Percentiles rank a stretch among this genome's conserved stretches.
Evolutionary conservation across 1,140 invertebrate species (phyloP).

Genomic region (Cydia strobilella): DNA sequence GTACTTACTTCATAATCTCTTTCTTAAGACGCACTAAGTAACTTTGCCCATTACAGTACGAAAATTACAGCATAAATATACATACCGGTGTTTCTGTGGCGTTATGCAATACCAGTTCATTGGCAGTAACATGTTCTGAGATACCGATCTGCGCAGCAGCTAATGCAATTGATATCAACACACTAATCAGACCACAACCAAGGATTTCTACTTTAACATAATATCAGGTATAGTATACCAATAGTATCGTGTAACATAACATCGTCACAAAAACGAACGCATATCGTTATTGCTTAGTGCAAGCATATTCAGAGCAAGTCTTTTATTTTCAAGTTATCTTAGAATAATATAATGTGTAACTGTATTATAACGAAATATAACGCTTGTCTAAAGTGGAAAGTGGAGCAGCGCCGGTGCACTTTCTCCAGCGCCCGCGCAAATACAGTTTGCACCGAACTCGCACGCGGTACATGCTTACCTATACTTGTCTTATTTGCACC

Average conservation of each 20-base stretch:
- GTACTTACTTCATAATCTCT: conserved; percentile 31
- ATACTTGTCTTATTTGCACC: conserved; percentile 44
- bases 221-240: conserved; percentile 32
- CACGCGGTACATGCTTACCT: conserved; percentile 36
- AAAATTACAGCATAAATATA: conserved; percentile 13
- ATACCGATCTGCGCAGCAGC: conserved; percentile 27
- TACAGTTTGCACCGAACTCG: conserved; percentile 40
- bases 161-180: conserved; percentile 31
- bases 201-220: conserved; percentile 48
- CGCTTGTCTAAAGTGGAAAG: conserved; percentile 61
- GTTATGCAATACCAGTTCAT: conserved; percentile 30
- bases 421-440: conserved; percentile 63
- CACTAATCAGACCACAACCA: conserved; percentile 49
- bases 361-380: conserved; percentile 37
- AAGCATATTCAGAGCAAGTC: conserved; percentile 32
- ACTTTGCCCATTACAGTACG: conserved; percentile 27
- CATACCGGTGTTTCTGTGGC: background rate
- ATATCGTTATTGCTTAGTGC: background rate
- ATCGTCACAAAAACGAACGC: conserved; percentile 18
- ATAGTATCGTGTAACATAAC: conserved; percentile 43
- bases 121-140: conserved; percentile 25
- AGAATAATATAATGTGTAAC: conserved; percentile 33
- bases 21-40: conserved; percentile 31
- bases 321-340: conserved; percentile 35
- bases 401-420: conserved; percentile 66